These are phyloP conservation scores for Tupiocoris notatus DNA, from an alignment of 2,888 invertebrate genomes.

Conservation along the genomic window DNA sequence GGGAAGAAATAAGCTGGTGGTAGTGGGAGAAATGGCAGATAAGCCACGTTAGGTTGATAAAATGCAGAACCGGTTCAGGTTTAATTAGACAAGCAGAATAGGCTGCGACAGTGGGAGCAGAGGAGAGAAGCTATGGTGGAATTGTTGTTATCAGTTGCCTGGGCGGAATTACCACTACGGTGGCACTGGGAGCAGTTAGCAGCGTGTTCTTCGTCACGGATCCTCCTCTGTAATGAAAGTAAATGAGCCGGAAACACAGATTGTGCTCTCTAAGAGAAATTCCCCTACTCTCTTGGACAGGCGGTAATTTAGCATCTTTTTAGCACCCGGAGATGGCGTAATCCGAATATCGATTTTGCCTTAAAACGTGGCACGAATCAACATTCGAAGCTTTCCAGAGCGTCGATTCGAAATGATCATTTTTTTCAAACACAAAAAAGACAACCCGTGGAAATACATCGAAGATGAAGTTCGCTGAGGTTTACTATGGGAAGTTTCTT, in stretches of 20 bases:
- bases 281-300: background rate
- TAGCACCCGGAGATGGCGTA: background rate
- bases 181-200: constrained; percentile 28
- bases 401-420: background rate
- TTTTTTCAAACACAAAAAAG: background rate
- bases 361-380: background rate
- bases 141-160: constrained; percentile 37
- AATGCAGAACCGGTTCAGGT: constrained; percentile 32
- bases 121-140: background rate
- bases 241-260: constrained; percentile 50
- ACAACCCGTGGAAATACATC: no score
- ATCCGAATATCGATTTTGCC: background rate
- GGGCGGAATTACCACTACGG: background rate
- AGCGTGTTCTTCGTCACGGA: constrained; percentile 36
- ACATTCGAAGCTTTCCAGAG: background rate
- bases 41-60: constrained; percentile 33
- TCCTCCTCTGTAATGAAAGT: constrained; percentile 44
- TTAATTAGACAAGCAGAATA: constrained; percentile 20
- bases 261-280: constrained; percentile 40
- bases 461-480: no score
- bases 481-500: no score
- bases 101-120: background rate
- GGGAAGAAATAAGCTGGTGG: background rate
- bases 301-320: background rate
- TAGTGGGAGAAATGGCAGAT: background rate